Evolutionary conservation across 2,113 vertebrate genomes (phyloP).

Genomic region (Mustela nigripes): DNA sequence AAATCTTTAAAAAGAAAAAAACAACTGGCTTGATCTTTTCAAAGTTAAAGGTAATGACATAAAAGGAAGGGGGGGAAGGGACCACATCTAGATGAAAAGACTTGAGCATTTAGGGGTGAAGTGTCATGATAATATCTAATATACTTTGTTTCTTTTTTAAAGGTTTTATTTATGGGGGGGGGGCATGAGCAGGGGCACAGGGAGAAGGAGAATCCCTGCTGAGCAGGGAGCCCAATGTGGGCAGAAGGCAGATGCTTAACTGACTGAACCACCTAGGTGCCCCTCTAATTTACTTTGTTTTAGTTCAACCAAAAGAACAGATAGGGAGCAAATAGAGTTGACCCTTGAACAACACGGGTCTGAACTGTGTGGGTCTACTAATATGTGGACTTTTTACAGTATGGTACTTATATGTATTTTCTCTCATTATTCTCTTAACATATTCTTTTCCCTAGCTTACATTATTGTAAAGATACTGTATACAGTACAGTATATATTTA

Average conservation of each 20-base stretch:
- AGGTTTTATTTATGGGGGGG: neutral
- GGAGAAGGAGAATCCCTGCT: too few relatives aligned
- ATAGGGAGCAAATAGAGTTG: neutral
- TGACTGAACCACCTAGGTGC: too few relatives aligned
- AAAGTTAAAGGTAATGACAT: neutral
- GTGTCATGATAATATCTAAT: neutral
- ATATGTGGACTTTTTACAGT: neutral
- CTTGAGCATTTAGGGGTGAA: neutral
- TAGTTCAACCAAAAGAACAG: neutral
- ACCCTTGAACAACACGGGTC: neutral
- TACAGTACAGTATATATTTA: neutral
- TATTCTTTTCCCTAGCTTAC: neutral
- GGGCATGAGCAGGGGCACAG: too few relatives aligned
- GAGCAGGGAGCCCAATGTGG: too few relatives aligned
- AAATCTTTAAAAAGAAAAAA: too few relatives aligned
- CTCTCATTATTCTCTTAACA: too few relatives aligned
- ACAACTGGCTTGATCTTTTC: neutral
- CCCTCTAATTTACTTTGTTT: neutral
- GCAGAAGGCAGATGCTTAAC: too few relatives aligned
- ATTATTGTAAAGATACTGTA: neutral
- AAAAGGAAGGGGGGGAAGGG: neutral
- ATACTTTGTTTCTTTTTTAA: neutral
- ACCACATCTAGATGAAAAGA: neutral
- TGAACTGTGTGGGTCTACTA: neutral
- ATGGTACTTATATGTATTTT: neutral